Base-by-base conservation (phyloP, 2,113 vertebrate species). In the Hemibagrus wyckioides region DNA sequence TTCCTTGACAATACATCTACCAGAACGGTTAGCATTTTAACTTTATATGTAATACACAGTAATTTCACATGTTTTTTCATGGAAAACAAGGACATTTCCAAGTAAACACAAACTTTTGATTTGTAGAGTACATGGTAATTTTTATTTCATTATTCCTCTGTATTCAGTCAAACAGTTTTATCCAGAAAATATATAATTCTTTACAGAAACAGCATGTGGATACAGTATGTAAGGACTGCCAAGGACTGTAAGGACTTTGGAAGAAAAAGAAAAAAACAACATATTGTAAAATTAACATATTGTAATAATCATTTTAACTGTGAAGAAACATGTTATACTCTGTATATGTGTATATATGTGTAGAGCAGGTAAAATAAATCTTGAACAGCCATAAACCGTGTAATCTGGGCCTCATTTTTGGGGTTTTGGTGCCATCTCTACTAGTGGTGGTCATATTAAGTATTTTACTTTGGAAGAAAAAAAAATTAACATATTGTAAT, bases 201-300 rank as follows among this genome's bases (percentile, higher is more conserved):
- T 52, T 85, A 56, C 28, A 88, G 89, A 85, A 67, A 90, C 89
- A 77, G 44, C 39, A 36, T 86, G n/a, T 8, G 19, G 48, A 88
- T 75, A 84, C 88, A 7, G 33, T 87, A 6, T 89, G 88, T 54
- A 23, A 36, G 4, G 30, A 54, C 8, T 90, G 87, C 36, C 39
- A 23, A 33, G 6, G 89, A n/a, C n/a, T n/a, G n/a, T n/a, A n/a
- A 65, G 28, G 69, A 63, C 30, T 80, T 0, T 33, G 33, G 9
- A 36, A 56, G 11, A 8, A 19, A n/a, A n/a, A n/a, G n/a, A n/a
- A n/a, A n/a, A n/a, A n/a, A n/a, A n/a, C n/a, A n/a, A n/a, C n/a
- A n/a, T n/a, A n/a, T n/a, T n/a, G n/a, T n/a, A n/a, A n/a, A n/a
- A n/a, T n/a, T n/a, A n/a, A n/a, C n/a, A n/a, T n/a, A n/a, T n/a